phyloP scores from a whole-genome alignment of 1,140 invertebrate species.

The Geopemphigus sp. region DNA sequence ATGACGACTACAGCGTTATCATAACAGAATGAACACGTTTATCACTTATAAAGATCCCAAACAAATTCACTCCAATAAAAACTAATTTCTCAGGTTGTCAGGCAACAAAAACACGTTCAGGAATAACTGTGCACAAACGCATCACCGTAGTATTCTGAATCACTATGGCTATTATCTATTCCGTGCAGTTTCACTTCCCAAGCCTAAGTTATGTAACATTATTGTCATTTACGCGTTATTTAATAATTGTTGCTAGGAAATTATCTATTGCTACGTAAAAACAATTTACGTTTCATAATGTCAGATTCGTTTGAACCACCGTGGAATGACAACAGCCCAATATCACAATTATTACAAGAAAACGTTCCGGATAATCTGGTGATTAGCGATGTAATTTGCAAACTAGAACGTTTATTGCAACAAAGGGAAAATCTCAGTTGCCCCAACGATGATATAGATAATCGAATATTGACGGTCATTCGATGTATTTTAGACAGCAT shows the following conservation, averaged over 20 bases:
- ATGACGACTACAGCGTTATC: neutral
- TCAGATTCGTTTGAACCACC: neutral
- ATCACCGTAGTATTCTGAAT: too few relatives aligned
- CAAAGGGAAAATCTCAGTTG: too few relatives aligned
- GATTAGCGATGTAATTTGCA: neutral
- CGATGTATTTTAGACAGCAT: neutral
- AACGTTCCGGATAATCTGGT: neutral
- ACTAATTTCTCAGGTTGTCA: neutral
- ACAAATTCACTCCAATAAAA: neutral
- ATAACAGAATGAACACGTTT: neutral
- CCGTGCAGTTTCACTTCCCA: too few relatives aligned
- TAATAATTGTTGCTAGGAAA: too few relatives aligned
- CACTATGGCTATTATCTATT: too few relatives aligned
- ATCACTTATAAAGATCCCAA: neutral
- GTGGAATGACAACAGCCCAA: neutral
- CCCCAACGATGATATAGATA: neutral
- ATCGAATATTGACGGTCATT: neutral
- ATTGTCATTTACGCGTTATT: too few relatives aligned
- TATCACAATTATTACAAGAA: too few relatives aligned
- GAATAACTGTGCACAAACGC: neutral
- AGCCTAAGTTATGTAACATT: too few relatives aligned
- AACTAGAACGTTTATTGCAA: neutral
- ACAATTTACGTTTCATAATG: neutral
- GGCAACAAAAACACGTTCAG: slow-evolving; percentile 30
- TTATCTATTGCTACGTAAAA: too few relatives aligned